Conservation (phyloP, 2,113 vertebrate species). For the Fregetta grallaria region DNA sequence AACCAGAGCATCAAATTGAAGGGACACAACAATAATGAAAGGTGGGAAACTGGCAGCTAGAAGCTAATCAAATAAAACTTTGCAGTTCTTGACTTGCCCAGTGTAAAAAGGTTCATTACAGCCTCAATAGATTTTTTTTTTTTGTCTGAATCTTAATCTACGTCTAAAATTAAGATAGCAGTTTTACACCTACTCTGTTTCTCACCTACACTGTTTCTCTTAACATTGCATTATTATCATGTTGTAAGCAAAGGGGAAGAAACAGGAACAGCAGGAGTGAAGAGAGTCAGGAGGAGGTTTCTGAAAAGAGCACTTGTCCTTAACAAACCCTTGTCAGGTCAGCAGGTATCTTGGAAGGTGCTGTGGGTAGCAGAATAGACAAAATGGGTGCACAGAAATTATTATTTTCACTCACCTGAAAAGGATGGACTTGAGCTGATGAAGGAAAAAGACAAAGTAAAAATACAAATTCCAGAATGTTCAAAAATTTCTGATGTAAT, state of each 20-base stretch:
- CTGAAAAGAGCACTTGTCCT: not conserved
- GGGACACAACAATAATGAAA: not conserved
- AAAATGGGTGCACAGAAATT: not conserved
- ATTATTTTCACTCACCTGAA: not conserved
- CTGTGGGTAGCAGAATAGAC: not conserved
- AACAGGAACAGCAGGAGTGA: not conserved
- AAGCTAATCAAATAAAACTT: not conserved
- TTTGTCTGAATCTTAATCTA: not conserved
- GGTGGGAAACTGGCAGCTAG: not conserved
- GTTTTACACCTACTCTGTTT: not conserved
- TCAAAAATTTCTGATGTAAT: not conserved
- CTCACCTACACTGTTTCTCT: not conserved
- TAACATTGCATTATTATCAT: not conserved
- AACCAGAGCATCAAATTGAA: not conserved
- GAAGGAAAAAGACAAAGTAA: not conserved
- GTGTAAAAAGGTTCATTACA: not conserved
- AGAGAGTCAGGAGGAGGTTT: not conserved
- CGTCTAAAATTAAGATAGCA: not conserved
- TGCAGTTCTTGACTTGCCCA: not conserved
- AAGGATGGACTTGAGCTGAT: not conserved
- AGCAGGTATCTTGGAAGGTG: not conserved
- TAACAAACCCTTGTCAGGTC: not conserved
- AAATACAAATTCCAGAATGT: not conserved
- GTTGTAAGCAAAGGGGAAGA: not conserved
- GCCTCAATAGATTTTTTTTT: not conserved